These are phyloP conservation scores for Aeoliscus strigatus DNA, from an alignment of 2,797 vertebrate species.

Conservation along the genomic window DNA sequence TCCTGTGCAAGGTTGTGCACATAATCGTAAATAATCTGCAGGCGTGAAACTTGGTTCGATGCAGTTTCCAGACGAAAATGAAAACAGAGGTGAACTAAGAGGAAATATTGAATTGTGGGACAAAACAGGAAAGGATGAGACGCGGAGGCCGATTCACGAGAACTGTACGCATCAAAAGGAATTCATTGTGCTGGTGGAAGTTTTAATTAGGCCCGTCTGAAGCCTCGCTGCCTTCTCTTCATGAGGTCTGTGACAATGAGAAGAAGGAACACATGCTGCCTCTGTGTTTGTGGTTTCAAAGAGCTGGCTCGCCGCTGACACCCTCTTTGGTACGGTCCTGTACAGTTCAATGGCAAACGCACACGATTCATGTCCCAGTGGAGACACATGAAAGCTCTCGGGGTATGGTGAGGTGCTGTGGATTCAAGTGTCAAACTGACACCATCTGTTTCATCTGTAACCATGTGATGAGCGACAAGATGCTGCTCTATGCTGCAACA, in stretches of 20 bases:
- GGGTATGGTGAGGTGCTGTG: not conserved
- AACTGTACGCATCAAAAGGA: constrained; percentile 46
- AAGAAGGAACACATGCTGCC: too few relatives aligned
- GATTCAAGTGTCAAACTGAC: constrained; percentile 3
- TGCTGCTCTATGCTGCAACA: constrained; percentile 4
- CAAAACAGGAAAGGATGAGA: constrained; percentile 24
- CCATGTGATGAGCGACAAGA: constrained; percentile 3
- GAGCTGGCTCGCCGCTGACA: constrained; percentile 35
- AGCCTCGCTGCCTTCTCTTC: constrained; percentile 29
- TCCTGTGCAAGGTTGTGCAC: too few relatives aligned
- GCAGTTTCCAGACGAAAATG: too few relatives aligned
- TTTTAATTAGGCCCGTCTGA: constrained; percentile 62
- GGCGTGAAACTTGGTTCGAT: too few relatives aligned
- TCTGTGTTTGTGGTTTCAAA: constrained; percentile 45
- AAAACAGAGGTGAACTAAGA: too few relatives aligned
- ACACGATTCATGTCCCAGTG: constrained; percentile 10
- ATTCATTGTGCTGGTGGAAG: constrained; percentile 36
- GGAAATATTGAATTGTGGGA: too few relatives aligned
- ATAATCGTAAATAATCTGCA: too few relatives aligned
- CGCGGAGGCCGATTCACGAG: constrained; percentile 28
- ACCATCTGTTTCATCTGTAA: constrained; percentile 3
- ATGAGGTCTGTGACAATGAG: constrained; percentile 42
- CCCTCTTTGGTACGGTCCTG: constrained; percentile 25
- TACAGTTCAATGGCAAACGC: constrained; percentile 17
- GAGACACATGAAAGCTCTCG: constrained; percentile 21